Conservation (phyloP, 2,113 vertebrate species). For the Trematomus loennbergii region DNA sequence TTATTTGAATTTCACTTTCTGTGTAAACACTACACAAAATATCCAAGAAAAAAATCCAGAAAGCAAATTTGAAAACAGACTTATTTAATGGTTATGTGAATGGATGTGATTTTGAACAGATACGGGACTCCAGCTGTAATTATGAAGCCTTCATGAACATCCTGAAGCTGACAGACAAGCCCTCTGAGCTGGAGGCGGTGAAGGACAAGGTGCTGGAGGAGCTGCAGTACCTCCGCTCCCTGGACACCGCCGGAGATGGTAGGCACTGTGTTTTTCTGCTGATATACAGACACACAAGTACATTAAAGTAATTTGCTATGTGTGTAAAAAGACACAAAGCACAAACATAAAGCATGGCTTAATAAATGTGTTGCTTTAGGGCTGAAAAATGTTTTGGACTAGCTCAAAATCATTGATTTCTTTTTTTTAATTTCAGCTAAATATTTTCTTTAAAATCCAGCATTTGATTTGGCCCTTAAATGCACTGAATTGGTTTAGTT, state of each 20-base stretch:
- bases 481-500: too few relatives aligned
- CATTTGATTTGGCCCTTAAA: too few relatives aligned
- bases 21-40: neutral
- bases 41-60: neutral
- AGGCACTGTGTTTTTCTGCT: constrained; percentile 31
- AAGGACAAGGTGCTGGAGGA: constrained; percentile 98
- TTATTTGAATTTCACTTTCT: neutral
- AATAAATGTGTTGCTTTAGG: too few relatives aligned
- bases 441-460: too few relatives aligned
- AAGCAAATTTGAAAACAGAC: neutral
- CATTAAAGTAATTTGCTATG: neutral
- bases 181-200: constrained; percentile 94
- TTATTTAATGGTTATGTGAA: neutral
- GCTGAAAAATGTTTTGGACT: too few relatives aligned
- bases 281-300: neutral
- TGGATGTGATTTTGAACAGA: constrained; percentile 79
- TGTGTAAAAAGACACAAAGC: neutral
- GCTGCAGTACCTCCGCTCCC: constrained; percentile 96
- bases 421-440: too few relatives aligned
- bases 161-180: constrained; percentile 96
- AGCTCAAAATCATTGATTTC: too few relatives aligned
- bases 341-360: neutral
- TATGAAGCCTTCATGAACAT: constrained; percentile 99
- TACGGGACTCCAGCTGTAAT: constrained; percentile 97
- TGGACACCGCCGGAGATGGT: constrained; percentile 98